A percentile compares a stretch with the other conserved stretches of the same genome.
Conservation (phyloP, 2,113 vertebrate species). For the Lipotes vexillifer region DNA sequence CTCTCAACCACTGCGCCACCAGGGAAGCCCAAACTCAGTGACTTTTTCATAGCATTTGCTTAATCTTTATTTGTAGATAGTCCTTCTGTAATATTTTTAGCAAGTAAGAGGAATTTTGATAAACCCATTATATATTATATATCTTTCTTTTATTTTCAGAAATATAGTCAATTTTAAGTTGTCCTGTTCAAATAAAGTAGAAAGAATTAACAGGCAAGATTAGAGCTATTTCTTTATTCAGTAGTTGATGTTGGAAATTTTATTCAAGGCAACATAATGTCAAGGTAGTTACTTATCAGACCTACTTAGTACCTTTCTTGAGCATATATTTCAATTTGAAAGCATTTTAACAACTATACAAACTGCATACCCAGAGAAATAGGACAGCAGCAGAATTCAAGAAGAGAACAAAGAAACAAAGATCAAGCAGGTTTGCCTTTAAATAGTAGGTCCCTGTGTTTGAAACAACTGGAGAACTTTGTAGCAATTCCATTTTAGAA, state of each 20-base stretch:
- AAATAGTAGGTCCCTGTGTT: background rate
- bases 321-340: background rate
- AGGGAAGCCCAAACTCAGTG: background rate
- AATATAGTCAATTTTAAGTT: background rate
- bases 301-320: background rate
- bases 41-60: background rate
- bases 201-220: background rate
- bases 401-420: conserved; percentile 12
- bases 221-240: background rate
- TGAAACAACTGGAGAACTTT: background rate
- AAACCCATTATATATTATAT: background rate
- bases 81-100: background rate
- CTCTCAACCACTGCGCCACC: too few relatives aligned
- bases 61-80: background rate
- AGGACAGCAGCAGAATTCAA: background rate
- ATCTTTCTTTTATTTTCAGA: background rate
- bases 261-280: background rate
- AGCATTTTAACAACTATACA: background rate
- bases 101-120: background rate
- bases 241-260: background rate
- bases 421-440: background rate
- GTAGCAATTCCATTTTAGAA: background rate
- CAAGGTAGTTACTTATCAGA: background rate
- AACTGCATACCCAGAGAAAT: background rate
- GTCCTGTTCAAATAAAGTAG: background rate